A percentile compares a stretch with the other conserved stretches of the same genome.
phyloP scores from a whole-genome alignment of 2,113 vertebrate species.

The Xyliphius kryptos region DNA sequence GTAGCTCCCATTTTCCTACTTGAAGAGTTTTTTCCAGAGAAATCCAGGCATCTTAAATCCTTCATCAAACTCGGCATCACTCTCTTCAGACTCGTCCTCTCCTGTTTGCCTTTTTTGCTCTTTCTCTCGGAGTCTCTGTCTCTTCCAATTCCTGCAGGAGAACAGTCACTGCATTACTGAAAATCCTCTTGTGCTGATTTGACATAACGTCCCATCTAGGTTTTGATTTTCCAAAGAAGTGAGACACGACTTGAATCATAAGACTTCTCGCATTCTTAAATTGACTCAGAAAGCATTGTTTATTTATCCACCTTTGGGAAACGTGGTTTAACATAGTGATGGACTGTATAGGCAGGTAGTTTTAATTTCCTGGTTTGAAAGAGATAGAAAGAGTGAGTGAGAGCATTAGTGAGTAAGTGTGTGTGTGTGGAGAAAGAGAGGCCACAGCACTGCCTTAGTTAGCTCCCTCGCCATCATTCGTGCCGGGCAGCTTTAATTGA shows the following conservation, averaged over 20 bases:
- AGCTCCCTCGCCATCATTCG: conserved; percentile 54
- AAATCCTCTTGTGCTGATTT: conserved; percentile 27
- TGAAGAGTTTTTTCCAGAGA: conserved; percentile 95
- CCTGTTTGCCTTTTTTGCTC: conserved; percentile 55
- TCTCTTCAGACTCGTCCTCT: conserved; percentile 81
- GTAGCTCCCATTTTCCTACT: conserved; percentile 82
- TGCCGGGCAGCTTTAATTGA: conserved; percentile 75
- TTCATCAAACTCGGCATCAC: conserved; percentile 89
- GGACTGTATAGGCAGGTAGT: conserved; percentile 45
- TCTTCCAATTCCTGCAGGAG: conserved; percentile 78
- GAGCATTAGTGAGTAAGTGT: no score
- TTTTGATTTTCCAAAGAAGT: conserved; percentile 33
- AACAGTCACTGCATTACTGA: conserved; percentile 18
- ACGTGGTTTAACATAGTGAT: no score
- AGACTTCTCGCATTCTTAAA: conserved; percentile 25
- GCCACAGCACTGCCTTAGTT: conserved; percentile 53
- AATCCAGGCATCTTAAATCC: conserved; percentile 89
- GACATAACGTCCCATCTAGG: conserved; percentile 18
- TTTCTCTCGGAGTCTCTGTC: conserved; percentile 67
- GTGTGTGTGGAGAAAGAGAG: conserved; percentile 15
- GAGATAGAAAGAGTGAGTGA: conserved; percentile 15
- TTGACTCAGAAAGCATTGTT: conserved; percentile 30
- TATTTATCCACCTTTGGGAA: conserved; percentile 34
- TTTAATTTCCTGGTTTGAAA: conserved; percentile 67
- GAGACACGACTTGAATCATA: conserved; percentile 16